These are phyloP conservation scores for Forpus xanthops DNA, from an alignment of 2,797 vertebrate species.

Conservation along the genomic window DNA sequence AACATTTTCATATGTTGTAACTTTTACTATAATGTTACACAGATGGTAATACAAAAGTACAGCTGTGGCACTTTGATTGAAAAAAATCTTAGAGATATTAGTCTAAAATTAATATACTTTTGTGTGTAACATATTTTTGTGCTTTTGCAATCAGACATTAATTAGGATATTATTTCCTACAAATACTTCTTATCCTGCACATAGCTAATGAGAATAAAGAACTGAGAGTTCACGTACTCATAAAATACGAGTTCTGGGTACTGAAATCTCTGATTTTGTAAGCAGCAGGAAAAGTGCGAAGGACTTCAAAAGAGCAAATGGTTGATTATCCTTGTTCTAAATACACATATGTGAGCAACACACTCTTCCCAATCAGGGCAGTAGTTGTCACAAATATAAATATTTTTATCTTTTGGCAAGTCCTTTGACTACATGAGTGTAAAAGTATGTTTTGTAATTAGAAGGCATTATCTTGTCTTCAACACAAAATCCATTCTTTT, in stretches of 20 bases:
- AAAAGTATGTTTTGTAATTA: not conserved
- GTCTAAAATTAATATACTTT: not conserved
- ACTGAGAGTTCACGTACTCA: not conserved
- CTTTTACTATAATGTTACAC: not conserved
- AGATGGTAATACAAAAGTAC: not conserved
- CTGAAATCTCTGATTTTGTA: not conserved
- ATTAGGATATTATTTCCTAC: not conserved
- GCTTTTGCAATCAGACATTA: not conserved
- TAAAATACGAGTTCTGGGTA: not conserved
- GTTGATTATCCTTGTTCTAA: not conserved
- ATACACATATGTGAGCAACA: not conserved
- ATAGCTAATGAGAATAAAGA: not conserved
- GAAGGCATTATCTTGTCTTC: not conserved
- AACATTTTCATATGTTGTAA: not conserved
- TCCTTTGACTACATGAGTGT: not conserved
- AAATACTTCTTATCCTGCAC: not conserved
- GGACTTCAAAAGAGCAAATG: slow-evolving; percentile 32
- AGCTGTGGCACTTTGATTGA: not conserved
- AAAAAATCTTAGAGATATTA: not conserved
- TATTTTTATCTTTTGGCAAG: not conserved
- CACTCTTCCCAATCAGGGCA: not conserved
- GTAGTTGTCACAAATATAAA: not conserved
- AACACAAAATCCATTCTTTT: not conserved
- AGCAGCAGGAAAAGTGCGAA: not conserved
- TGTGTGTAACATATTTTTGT: not conserved